These are phyloP conservation scores for Drosophila malerkotliana DNA, from an alignment of 1,140 invertebrate genomes.

Conservation along the genomic window DNA sequence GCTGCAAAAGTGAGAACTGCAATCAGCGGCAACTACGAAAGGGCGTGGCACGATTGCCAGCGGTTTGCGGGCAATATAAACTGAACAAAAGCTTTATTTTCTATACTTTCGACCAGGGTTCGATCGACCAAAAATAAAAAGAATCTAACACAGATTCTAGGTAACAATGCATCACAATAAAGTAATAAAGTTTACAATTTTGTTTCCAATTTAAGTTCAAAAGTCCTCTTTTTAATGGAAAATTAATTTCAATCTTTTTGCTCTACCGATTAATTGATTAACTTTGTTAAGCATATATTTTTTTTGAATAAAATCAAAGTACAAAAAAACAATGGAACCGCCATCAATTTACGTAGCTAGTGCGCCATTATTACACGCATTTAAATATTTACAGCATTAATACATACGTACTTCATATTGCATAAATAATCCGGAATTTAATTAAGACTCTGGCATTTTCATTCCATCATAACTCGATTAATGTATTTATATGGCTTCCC, in stretches of 20 bases:
- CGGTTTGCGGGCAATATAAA: conserved; percentile 39
- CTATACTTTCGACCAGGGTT: conserved; percentile 10
- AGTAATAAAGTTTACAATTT: neutral
- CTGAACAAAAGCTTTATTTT: conserved; percentile 31
- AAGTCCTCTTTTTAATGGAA: neutral
- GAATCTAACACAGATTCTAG: neutral
- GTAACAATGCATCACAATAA: neutral
- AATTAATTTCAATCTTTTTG: conserved; percentile 24
- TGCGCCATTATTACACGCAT: conserved; percentile 55
- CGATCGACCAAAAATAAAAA: neutral
- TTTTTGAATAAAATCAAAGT: conserved; percentile 20
- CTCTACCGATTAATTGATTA: conserved; percentile 31
- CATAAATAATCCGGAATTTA: conserved; percentile 80
- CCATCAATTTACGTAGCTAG: conserved; percentile 73
- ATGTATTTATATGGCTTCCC: conserved; percentile 1
- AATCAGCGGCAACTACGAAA: conserved; percentile 63
- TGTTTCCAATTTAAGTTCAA: neutral
- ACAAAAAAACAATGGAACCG: conserved; percentile 1
- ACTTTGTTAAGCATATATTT: conserved; percentile 3
- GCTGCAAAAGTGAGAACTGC: conserved; percentile 56
- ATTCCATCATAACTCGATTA: conserved; percentile 36
- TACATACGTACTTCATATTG: conserved; percentile 66
- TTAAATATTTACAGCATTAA: conserved; percentile 69
- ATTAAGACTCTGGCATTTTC: conserved; percentile 54
- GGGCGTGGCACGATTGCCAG: conserved; percentile 46